A percentile compares a stretch with the other conserved stretches of the same genome.
phyloP scores from a whole-genome alignment of 2,888 invertebrate genomes.

The Balanococcus diminutus region DNA sequence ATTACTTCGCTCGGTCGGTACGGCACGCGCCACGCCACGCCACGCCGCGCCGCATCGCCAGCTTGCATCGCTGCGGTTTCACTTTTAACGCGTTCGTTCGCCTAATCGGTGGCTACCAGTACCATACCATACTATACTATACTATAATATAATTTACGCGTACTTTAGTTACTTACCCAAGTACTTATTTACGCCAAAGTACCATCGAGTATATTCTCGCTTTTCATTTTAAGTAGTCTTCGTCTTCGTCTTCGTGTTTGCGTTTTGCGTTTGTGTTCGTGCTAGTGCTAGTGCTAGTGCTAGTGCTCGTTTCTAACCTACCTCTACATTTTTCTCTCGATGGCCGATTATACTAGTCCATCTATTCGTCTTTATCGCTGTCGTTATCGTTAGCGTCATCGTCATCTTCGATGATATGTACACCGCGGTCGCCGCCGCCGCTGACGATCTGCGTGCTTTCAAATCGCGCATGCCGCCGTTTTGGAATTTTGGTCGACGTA shows the following conservation, averaged over 20 bases:
- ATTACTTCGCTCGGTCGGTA: not conserved
- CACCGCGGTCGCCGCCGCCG: not conserved
- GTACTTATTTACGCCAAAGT: not conserved
- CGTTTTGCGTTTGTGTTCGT: not conserved
- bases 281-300: too few species aligned
- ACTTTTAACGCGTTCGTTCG: not conserved
- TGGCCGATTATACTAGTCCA: too few species aligned
- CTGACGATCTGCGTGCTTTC: slow-evolving; percentile 41
- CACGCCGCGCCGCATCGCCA: not conserved
- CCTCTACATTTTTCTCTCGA: too few species aligned
- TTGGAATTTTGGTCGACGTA: slow-evolving; percentile 55
- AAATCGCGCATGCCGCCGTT: slow-evolving; percentile 55
- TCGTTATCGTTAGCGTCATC: too few species aligned
- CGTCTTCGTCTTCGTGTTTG: not conserved
- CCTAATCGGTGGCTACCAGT: too few species aligned
- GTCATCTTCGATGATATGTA: not conserved
- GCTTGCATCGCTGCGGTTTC: not conserved
- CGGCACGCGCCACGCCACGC: slow-evolving; percentile 18
- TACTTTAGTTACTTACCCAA: not conserved
- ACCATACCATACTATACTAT: too few species aligned
- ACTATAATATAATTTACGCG: not conserved
- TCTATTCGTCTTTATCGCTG: too few species aligned
- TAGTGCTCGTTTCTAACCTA: too few species aligned
- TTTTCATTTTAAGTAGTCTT: not conserved
- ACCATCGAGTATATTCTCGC: too few species aligned